Evolutionary conservation across 2,113 vertebrate genomes (phyloP).

Genomic region (Ctenomys sociabilis): DNA sequence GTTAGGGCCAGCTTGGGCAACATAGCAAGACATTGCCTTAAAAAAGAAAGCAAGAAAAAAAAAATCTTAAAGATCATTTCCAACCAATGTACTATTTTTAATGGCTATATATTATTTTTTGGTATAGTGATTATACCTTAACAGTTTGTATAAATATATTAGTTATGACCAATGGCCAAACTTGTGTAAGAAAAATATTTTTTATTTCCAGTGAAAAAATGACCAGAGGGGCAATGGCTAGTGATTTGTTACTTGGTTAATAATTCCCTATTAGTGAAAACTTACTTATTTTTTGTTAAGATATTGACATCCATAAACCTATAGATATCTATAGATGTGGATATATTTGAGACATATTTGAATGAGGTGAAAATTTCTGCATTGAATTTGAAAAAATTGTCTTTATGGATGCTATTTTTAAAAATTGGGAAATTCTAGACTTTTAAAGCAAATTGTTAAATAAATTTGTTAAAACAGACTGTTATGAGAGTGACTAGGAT

Average conservation of each 20-base stretch:
- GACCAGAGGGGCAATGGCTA: background rate
- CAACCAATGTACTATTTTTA: background rate
- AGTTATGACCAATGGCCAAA: background rate
- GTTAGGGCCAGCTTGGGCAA: background rate
- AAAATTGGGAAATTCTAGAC: background rate
- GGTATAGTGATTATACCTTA: background rate
- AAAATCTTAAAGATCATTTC: background rate
- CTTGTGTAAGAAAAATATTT: background rate
- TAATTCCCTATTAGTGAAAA: background rate
- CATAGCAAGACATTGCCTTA: background rate
- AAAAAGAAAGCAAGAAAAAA: background rate
- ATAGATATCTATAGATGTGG: background rate
- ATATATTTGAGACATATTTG: background rate
- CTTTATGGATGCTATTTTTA: background rate
- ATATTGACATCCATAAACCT: background rate
- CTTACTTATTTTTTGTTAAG: background rate
- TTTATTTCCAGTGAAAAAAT: constrained; percentile 31
- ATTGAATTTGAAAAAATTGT: background rate
- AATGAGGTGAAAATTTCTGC: background rate
- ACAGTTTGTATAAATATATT: constrained; percentile 49
- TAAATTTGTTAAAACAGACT: background rate
- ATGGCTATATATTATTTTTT: background rate
- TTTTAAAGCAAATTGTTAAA: constrained; percentile 19
- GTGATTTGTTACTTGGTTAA: background rate
- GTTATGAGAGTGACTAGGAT: background rate